These are phyloP conservation scores for Melierax canorus DNA, from an alignment of 2,113 vertebrate genomes.

Conservation along the genomic window DNA sequence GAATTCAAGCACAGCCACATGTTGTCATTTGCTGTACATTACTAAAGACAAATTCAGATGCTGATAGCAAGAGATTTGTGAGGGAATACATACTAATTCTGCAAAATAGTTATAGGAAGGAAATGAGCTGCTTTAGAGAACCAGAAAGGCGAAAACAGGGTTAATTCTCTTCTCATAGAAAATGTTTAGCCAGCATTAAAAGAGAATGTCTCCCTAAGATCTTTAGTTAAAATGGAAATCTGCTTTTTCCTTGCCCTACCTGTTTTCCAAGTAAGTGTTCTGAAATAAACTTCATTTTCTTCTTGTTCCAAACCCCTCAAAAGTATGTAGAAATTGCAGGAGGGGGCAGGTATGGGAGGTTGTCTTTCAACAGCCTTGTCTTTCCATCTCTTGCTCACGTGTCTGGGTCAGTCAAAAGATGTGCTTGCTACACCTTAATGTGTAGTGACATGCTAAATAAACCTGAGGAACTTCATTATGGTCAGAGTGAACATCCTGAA, in stretches of 20 bases:
- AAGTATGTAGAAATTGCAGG: not conserved
- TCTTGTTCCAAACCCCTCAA: not conserved
- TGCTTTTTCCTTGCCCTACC: not conserved
- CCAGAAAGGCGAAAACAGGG: not conserved
- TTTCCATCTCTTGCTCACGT: not conserved
- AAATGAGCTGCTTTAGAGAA: not conserved
- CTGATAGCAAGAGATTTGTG: not conserved
- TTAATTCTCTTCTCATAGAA: not conserved
- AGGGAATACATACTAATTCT: not conserved
- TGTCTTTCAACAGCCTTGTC: not conserved
- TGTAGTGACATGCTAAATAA: not conserved
- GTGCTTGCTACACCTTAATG: not conserved
- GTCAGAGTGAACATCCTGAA: not conserved
- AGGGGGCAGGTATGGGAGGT: not conserved
- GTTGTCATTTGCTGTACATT: not conserved
- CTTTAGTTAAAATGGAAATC: not conserved
- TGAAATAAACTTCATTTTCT: not conserved
- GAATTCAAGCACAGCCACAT: not conserved
- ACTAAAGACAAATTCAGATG: not conserved
- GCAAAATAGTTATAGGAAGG: not conserved
- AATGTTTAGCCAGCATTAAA: not conserved
- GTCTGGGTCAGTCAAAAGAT: not conserved
- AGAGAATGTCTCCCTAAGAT: not conserved
- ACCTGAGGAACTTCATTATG: not conserved
- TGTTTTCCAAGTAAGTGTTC: not conserved